Base-by-base conservation (phyloP, 2,888 invertebrate species). In the Ditula angustiorana region DNA sequence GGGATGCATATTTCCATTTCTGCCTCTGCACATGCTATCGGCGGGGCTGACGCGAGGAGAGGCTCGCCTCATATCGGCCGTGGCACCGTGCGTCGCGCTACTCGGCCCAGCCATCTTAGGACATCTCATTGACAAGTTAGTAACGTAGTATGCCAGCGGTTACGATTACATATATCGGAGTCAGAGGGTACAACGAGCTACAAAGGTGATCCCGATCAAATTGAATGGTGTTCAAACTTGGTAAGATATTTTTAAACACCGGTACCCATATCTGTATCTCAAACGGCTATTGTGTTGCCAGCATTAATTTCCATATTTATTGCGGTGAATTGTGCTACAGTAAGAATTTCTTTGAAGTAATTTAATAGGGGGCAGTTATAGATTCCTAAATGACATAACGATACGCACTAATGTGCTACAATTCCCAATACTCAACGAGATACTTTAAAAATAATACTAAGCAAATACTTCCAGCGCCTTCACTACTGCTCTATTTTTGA, bases 1-100 rank as follows among this genome's bases (percentile, higher is more conserved):
- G 76, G 97, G 97, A 71, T 96, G 96, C 74, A 94, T 98, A 69
- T 95, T 96, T 77, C 96, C 98, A 5, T 96, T 97, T 86, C 95
- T 98, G 68, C 95, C 96, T 16, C 92, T 96, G 65, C 97, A 96
- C 87, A 96, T 97, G 95, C 88, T 94, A n/a, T 33, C 50, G 90
- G 94, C 66, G 69, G 98, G 97, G 0, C 85, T 98, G 71, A 95
- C 95, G 58, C 90, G 95, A 68, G 94, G 95, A 58, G 97, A 98
- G 84, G 95, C 96, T 30, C 95, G 96, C 19, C 93, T 96, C 62
- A 95, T 98, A 74, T 97, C 96, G 61, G 95, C 96, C 46, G 94
- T 97, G 59, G 95, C 97, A 23, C 96, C 98, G 4, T 94, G 96
- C 73, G 93, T 97, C 16, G 96, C 97, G 2, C 93, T 97, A 61